Evolutionary conservation across 2,797 vertebrate species (phyloP).

Genomic region (Peromyscus melanophrys): DNA sequence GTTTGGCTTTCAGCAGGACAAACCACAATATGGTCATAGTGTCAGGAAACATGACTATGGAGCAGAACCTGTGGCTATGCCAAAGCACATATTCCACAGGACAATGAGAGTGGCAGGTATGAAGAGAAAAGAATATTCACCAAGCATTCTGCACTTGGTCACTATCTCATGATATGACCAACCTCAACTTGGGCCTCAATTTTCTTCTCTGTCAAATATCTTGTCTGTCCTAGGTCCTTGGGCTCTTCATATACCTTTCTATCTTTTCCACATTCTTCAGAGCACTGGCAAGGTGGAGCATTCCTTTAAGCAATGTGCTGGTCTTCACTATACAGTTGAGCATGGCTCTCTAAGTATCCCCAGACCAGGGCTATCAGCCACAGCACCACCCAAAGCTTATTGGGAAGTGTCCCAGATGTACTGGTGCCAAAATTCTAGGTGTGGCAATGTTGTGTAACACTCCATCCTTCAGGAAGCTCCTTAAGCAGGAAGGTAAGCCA

Average conservation of each 20-base stretch:
- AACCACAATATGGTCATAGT: too few species aligned
- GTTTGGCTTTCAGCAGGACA: background rate
- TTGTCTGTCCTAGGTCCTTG: background rate
- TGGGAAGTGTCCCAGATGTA: background rate
- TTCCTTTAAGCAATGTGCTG: background rate
- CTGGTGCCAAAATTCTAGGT: background rate
- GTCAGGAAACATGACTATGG: background rate
- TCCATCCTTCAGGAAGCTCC: background rate
- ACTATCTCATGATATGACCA: background rate
- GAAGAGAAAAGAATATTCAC: background rate
- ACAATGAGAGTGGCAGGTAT: background rate
- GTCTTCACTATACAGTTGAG: background rate
- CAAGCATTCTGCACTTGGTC: background rate
- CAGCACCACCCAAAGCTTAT: background rate
- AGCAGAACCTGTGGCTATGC: background rate
- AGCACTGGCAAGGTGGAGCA: background rate
- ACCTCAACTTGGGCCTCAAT: background rate
- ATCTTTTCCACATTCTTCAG: background rate
- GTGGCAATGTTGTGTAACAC: background rate
- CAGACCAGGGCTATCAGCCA: background rate
- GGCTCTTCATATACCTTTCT: too few species aligned
- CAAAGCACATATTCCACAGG: background rate
- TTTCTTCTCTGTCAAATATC: conserved; percentile 2
- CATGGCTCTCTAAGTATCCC: background rate
- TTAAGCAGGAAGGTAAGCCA: background rate